Conservation (phyloP, 1,140 invertebrate genomes). For the Pemphigus obesinymphae region DNA sequence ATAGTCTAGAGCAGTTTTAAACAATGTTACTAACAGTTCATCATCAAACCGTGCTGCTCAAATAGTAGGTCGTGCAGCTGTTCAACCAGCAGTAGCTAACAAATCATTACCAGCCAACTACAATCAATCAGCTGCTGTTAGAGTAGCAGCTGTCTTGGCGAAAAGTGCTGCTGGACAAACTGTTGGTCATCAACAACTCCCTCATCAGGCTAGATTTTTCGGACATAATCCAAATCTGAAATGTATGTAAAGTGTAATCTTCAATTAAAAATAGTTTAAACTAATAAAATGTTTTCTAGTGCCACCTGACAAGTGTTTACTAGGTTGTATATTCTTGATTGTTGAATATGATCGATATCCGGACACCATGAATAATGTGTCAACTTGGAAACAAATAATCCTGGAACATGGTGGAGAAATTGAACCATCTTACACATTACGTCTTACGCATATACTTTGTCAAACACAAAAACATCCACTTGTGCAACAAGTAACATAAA, state of each 20-base stretch:
- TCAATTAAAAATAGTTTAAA: conserved; percentile 42
- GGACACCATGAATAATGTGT: conserved; percentile 57
- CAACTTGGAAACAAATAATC: conserved; percentile 77
- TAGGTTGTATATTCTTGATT: conserved; percentile 89
- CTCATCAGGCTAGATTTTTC: conserved; percentile 65
- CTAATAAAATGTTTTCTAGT: conserved; percentile 56
- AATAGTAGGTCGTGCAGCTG: conserved; percentile 13
- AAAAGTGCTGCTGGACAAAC: conserved; percentile 50
- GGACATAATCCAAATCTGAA: conserved; percentile 82
- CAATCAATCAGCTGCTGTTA: conserved; percentile 48
- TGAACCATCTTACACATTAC: conserved; percentile 72
- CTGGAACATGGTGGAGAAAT: conserved; percentile 84
- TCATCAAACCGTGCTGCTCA: conserved; percentile 33
- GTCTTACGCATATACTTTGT: conserved; percentile 88
- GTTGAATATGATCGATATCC: conserved; percentile 66
- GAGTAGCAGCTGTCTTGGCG: conserved; percentile 56
- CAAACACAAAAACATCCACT: conserved; percentile 82
- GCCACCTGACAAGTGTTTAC: conserved; percentile 78
- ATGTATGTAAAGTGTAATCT: conserved; percentile 51
- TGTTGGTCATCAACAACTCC: conserved; percentile 46
- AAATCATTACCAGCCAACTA: conserved; percentile 12
- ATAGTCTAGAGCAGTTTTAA: conserved; percentile 41
- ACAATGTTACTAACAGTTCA: conserved; percentile 43
- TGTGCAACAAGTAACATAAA: conserved; percentile 65
- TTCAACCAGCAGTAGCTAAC: not conserved